Conservation (phyloP, 2,888 invertebrate species). For the Pteria penguin region DNA sequence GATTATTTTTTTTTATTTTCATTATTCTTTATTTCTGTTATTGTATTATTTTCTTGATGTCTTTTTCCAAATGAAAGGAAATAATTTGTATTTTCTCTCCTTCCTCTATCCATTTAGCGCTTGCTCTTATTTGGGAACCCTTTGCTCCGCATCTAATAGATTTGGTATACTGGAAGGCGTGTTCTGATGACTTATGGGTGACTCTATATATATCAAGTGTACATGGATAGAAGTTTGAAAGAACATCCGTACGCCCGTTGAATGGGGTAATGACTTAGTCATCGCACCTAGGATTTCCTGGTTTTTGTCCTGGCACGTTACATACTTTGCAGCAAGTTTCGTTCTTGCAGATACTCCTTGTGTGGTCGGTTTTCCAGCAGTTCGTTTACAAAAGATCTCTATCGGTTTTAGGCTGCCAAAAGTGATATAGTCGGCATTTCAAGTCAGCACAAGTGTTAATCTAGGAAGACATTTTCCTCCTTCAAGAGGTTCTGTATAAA, state of each 20-base stretch:
- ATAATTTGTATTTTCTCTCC: too few relatives aligned
- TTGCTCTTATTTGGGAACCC: too few relatives aligned
- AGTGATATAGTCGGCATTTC: conserved; percentile 1
- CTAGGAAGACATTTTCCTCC: not conserved
- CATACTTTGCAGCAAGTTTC: not conserved
- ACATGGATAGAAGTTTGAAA: not conserved
- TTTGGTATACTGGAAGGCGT: not conserved
- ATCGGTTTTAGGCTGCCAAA: not conserved
- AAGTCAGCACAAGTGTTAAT: not conserved
- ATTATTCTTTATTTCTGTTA: too few relatives aligned
- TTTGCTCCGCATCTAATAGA: too few relatives aligned
- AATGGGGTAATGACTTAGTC: not conserved
- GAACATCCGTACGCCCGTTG: not conserved
- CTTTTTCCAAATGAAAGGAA: too few relatives aligned
- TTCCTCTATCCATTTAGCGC: too few relatives aligned
- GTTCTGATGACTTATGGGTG: not conserved
- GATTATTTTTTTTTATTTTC: too few relatives aligned
- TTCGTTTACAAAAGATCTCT: not conserved
- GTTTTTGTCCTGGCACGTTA: not conserved
- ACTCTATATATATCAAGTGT: not conserved
- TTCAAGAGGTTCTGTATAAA: not conserved
- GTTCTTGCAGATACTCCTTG: not conserved
- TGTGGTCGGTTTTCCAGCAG: too few relatives aligned
- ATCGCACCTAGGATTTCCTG: not conserved
- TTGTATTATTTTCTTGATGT: too few relatives aligned